These are phyloP conservation scores for Ecliptopera silaceata DNA, from an alignment of 2,888 invertebrate species.

Conservation along the genomic window DNA sequence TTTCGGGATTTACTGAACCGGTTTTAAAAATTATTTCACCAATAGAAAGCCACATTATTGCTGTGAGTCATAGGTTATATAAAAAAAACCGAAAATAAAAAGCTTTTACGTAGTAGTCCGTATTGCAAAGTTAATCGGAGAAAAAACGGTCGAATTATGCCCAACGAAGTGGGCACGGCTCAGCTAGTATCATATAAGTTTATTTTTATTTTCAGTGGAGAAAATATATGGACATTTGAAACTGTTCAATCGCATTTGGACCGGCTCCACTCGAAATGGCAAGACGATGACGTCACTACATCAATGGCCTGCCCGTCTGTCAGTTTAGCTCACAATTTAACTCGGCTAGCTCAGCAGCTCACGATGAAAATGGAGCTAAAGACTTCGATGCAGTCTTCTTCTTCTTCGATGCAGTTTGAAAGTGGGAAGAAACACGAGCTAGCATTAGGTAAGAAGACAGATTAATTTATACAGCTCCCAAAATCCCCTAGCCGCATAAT, in stretches of 20 bases:
- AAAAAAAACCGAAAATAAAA: too few species aligned
- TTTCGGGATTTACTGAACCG: too few species aligned
- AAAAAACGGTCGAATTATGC: too few species aligned
- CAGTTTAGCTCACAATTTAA: constrained; percentile 41
- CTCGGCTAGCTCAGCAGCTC: constrained; percentile 30
- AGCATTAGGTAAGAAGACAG: constrained; percentile 53
- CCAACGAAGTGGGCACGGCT: too few species aligned
- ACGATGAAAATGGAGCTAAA: constrained; percentile 37
- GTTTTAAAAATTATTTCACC: too few species aligned
- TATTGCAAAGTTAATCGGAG: too few species aligned
- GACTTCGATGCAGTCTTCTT: constrained; percentile 27
- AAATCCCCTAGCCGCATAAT: too few species aligned
- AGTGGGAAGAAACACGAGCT: constrained; percentile 21
- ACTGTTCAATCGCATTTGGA: constrained; percentile 46
- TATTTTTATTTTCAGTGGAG: constrained; percentile 53
- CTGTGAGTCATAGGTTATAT: too few species aligned
- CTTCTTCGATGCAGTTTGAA: constrained; percentile 34
- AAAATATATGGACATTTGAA: constrained; percentile 70
- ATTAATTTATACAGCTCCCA: too few species aligned
- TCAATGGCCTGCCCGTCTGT: constrained; percentile 52
- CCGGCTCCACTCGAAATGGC: constrained; percentile 46
- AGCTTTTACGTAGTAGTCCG: too few species aligned
- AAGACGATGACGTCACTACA: constrained; percentile 43
- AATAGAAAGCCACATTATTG: too few species aligned
- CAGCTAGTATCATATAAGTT: not conserved